Base-by-base conservation (phyloP, 2,113 vertebrate genomes). In the Anser brachyrhynchus region DNA sequence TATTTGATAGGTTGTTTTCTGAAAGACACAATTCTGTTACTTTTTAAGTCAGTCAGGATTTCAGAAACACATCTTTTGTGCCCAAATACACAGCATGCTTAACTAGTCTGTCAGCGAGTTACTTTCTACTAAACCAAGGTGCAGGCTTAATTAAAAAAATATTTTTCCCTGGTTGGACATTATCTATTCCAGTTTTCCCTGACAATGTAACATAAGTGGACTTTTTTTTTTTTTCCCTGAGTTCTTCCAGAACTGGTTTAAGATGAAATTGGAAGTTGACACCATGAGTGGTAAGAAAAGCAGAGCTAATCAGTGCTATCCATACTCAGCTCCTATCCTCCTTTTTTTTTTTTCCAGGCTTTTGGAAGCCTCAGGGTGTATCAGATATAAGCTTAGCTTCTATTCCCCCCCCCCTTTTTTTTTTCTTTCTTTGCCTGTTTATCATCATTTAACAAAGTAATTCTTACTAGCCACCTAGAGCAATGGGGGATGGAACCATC, bases 41-140 rank as follows among this genome's bases (percentile, higher is more conserved):
- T 87, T 80, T 81, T 94, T 54, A 86, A 92, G n/a, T 51, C 62
- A 81, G 12, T 3, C 83, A 74, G 10, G 79, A 84, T 94, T 94
- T 90, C 49, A 79, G 29, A 69, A 75, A 58, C 13, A 21, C 15
- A 41, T 66, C 16, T 83, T 93, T 65, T 75, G 19, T 87, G 49
- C 9, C 22, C 14, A 58, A n/a, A 80, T 29, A 23, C 6, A 31
- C 15, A 75, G 4, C 21, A 39, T 18, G 31, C n/a, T 91, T 93
- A 57, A 17, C 70, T 78, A 85, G 37, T 13, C 51, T n/a, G 46
- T 61, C 49, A 21, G 7, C 22, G 44, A 51, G 22, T 58, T 82
- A 69, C 25, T 80, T 26, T 39, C 66, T 76, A 41, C n/a, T 89
- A 43, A 89, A 1, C 26, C 58, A 54, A 91, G 26, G 59, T 77